phyloP scores from a whole-genome alignment of 1,140 invertebrate genomes.

The Drosophila parvula region DNA sequence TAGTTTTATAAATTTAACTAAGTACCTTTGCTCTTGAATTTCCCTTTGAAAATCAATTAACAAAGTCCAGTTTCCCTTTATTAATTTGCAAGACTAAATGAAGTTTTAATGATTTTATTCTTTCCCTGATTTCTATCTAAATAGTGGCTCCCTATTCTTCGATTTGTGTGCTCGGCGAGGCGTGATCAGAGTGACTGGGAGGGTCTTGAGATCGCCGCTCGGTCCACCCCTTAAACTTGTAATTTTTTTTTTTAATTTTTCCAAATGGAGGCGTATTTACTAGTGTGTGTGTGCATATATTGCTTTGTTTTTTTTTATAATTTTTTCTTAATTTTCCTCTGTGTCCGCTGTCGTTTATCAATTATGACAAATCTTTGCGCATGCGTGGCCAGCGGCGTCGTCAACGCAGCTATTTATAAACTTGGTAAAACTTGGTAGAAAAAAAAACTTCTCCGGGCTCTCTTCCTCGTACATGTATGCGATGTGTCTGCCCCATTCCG shows the following conservation, averaged over 20 bases:
- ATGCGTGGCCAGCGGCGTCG: constrained; percentile 75
- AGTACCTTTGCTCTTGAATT: too few species aligned
- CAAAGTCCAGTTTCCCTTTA: too few species aligned
- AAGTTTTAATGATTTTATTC: not conserved
- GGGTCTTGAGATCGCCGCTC: constrained; percentile 10
- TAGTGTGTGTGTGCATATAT: constrained; percentile 6
- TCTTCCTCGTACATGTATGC: constrained; percentile 24
- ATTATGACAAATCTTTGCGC: constrained; percentile 84
- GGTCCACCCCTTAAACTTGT: constrained; percentile 27
- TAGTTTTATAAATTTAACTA: too few species aligned
- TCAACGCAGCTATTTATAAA: constrained; percentile 74
- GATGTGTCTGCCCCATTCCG: constrained; percentile 55
- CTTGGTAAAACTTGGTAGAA: constrained; percentile 62
- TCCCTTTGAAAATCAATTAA: not conserved
- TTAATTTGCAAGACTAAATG: not conserved
- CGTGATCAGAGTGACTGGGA: constrained; percentile 31
- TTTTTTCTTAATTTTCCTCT: constrained; percentile 22
- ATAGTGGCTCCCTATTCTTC: constrained; percentile 29
- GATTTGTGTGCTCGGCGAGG: constrained; percentile 64
- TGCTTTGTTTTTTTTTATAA: constrained; percentile 3
- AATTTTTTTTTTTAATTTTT: constrained; percentile 27
- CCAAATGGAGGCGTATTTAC: constrained; percentile 36
- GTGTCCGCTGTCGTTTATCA: constrained; percentile 77
- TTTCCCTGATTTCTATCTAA: constrained; percentile 1
- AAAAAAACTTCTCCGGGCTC: constrained; percentile 26